Percentiles rank a stretch among this genome's conserved stretches.
Conservation (phyloP, 2,888 invertebrate species). For the Phortica magna region DNA sequence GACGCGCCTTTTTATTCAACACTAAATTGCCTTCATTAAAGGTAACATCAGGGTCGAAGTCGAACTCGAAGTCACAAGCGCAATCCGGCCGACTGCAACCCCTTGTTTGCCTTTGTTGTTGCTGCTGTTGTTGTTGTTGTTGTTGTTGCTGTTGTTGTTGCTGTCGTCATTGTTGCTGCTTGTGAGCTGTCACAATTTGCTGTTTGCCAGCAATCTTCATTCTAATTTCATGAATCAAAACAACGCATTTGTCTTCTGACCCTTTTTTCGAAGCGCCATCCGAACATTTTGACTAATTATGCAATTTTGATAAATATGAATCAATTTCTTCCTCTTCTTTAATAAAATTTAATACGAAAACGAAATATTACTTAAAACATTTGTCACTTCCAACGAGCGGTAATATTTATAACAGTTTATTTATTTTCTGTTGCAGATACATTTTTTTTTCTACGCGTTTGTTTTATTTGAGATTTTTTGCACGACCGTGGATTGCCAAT, state of each 20-base stretch:
- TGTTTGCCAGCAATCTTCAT: conserved; percentile 46
- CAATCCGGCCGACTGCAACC: background rate
- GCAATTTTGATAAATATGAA: conserved; percentile 61
- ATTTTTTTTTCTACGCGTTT: conserved; percentile 36
- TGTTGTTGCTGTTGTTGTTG: conserved; percentile 32
- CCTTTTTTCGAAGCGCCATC: conserved; percentile 54
- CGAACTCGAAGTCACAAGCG: background rate
- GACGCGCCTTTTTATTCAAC: conserved; percentile 66
- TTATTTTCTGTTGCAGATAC: background rate
- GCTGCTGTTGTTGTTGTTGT: background rate
- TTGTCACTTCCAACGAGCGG: background rate
- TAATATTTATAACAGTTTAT: conserved; percentile 17
- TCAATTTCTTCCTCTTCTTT: background rate
- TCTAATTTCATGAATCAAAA: conserved; percentile 71
- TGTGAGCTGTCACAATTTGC: conserved; percentile 63
- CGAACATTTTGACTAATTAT: conserved; percentile 68
- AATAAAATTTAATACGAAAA: background rate
- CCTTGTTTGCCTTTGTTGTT: background rate
- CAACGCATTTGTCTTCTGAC: conserved; percentile 61
- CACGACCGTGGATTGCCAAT: conserved; percentile 62
- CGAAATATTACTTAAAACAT: conserved; percentile 29
- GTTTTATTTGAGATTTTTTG: conserved; percentile 7
- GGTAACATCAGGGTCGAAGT: conserved; percentile 47
- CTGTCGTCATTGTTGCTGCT: conserved; percentile 45
- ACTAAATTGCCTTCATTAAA: conserved; percentile 52